These are phyloP conservation scores for Moxostoma hubbsi DNA, from an alignment of 2,797 vertebrate genomes.

Conservation along the genomic window DNA sequence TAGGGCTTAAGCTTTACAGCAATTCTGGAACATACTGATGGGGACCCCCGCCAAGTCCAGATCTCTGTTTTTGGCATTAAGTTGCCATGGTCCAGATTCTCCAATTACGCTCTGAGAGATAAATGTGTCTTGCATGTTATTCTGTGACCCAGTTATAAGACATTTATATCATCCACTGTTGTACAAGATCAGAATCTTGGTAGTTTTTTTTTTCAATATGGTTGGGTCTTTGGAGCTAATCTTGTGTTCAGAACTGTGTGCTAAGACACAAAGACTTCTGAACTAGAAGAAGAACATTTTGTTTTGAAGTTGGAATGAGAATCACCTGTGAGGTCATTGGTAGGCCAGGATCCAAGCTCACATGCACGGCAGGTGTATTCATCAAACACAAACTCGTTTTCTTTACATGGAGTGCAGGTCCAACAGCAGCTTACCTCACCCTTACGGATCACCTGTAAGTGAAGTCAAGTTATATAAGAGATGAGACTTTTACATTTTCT, in stretches of 20 bases:
- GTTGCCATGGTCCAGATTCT: conserved; percentile 48
- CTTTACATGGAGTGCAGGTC: conserved; percentile 98
- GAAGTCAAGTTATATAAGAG: neutral
- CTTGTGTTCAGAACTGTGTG: neutral
- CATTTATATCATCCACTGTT: conserved; percentile 30
- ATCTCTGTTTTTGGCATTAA: conserved; percentile 56
- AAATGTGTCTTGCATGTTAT: conserved; percentile 44
- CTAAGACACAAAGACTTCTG: neutral
- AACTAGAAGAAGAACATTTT: neutral
- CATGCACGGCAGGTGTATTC: conserved; percentile 97
- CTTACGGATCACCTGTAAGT: conserved; percentile 92
- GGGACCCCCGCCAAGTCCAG: conserved; percentile 46
- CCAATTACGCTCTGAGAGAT: conserved; percentile 42
- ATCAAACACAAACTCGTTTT: conserved; percentile 96
- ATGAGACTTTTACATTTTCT: no score
- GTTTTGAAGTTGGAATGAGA: neutral
- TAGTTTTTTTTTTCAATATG: no score
- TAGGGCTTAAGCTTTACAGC: conserved; percentile 37
- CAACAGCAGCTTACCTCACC: conserved; percentile 99
- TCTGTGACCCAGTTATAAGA: conserved; percentile 46
- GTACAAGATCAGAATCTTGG: conserved; percentile 7
- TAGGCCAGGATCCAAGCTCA: conserved; percentile 93
- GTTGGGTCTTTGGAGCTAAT: neutral
- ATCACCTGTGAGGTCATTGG: conserved; percentile 91
- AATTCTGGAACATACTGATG: conserved; percentile 44